Evolutionary conservation across 2,113 vertebrate species (phyloP).

Genomic region (Ochotona curzoniae): DNA sequence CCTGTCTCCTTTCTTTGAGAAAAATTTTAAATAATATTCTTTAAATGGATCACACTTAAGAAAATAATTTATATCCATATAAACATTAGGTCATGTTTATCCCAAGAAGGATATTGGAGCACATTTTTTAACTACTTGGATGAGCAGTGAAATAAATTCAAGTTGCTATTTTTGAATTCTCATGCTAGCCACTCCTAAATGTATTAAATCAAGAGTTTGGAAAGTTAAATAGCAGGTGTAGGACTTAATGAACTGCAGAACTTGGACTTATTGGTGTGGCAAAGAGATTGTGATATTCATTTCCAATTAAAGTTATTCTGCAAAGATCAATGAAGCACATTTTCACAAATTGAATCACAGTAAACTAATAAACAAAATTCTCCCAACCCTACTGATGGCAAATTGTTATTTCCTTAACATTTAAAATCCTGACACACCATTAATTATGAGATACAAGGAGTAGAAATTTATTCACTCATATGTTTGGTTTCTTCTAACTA

Average conservation of each 20-base stretch:
- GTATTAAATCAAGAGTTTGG: conserved; percentile 81
- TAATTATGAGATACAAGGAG: conserved; percentile 87
- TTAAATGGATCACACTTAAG: conserved; percentile 7
- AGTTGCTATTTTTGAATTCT: conserved; percentile 56
- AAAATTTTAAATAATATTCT: not conserved
- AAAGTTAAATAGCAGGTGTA: conserved; percentile 88
- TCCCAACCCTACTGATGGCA: conserved; percentile 81
- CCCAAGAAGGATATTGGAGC: not conserved
- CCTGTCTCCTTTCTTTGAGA: conserved; percentile 17
- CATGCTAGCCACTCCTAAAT: conserved; percentile 67
- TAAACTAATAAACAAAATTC: conserved; percentile 89
- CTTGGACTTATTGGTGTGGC: conserved; percentile 85
- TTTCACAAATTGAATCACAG: conserved; percentile 88
- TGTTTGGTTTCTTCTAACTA: conserved; percentile 76
- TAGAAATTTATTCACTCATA: conserved; percentile 80
- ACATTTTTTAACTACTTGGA: conserved; percentile 17
- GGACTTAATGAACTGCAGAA: conserved; percentile 86
- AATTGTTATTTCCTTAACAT: conserved; percentile 87
- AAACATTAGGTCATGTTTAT: conserved; percentile 51
- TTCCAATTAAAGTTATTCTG: conserved; percentile 90
- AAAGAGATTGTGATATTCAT: conserved; percentile 89
- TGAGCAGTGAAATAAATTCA: conserved; percentile 53
- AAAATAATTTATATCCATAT: conserved; percentile 13
- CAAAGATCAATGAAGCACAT: conserved; percentile 90
- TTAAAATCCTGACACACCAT: conserved; percentile 86